A percentile compares a stretch with the other conserved stretches of the same genome.
phyloP scores from a whole-genome alignment of 2,113 vertebrate genomes.

The Bucco capensis region DNA sequence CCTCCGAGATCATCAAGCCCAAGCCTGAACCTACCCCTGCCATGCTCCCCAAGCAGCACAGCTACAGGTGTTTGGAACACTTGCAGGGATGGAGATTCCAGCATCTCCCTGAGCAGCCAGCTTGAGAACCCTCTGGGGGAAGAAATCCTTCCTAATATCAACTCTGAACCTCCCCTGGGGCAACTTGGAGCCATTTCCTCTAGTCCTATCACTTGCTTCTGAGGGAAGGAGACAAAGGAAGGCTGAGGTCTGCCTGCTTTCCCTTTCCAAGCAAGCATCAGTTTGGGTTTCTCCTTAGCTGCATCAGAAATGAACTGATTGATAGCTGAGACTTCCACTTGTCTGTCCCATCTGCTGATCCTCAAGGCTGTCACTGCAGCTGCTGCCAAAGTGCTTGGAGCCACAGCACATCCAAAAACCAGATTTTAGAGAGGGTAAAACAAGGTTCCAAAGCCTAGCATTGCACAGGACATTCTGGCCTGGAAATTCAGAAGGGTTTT shows the following conservation, averaged over 20 bases:
- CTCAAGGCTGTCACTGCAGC: not conserved
- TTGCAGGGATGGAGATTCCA: too few species aligned
- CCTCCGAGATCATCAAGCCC: too few species aligned
- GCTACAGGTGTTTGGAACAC: too few species aligned
- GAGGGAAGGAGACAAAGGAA: not conserved
- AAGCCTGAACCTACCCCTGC: too few species aligned
- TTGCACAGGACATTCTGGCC: not conserved
- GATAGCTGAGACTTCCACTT: not conserved
- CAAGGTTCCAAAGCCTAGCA: not conserved
- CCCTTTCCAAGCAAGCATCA: not conserved
- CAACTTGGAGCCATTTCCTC: too few species aligned
- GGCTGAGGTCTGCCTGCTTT: not conserved
- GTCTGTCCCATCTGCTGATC: not conserved
- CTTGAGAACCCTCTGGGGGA: too few species aligned
- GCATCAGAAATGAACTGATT: not conserved
- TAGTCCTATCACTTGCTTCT: too few species aligned
- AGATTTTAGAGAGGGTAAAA: not conserved
- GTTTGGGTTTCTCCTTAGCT: not conserved
- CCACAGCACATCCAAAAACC: rapidly evolving
- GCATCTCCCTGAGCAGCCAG: too few species aligned
- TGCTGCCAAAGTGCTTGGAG: not conserved
- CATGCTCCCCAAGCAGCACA: too few species aligned
- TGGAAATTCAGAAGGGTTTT: not conserved
- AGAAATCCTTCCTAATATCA: too few species aligned
- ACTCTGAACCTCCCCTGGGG: too few species aligned